phyloP scores from a whole-genome alignment of 2,113 vertebrate genomes.

The Dasyurus viverrinus region DNA sequence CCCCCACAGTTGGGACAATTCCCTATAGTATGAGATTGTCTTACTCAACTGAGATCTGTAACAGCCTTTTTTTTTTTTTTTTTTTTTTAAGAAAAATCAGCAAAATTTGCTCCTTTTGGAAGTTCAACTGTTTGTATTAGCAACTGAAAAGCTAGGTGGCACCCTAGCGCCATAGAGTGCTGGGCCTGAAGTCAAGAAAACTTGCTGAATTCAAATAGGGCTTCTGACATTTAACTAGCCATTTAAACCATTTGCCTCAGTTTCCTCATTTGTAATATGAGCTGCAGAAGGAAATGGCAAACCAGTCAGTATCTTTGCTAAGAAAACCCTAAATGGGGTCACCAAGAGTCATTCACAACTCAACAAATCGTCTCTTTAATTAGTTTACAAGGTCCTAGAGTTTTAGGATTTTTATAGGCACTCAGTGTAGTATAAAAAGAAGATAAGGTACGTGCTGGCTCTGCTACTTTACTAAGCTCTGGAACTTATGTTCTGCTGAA shows the following conservation, averaged over 20 bases:
- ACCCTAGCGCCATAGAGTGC: neutral
- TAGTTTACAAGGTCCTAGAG: neutral
- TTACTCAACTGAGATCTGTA: neutral
- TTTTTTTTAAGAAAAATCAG: too few species aligned
- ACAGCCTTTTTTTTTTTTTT: neutral
- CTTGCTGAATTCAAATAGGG: neutral
- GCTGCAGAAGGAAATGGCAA: neutral
- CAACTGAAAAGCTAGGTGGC: neutral
- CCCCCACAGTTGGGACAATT: neutral
- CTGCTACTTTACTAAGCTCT: neutral
- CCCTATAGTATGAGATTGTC: neutral
- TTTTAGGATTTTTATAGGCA: neutral
- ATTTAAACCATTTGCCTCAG: neutral
- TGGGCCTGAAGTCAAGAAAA: neutral
- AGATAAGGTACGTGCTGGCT: neutral
- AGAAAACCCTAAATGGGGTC: neutral
- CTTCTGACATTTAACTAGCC: neutral
- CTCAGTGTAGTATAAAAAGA: neutral
- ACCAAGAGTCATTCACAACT: neutral
- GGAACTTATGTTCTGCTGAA: neutral
- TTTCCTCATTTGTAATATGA: too few species aligned
- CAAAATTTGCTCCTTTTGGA: neutral
- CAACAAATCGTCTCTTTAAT: neutral
- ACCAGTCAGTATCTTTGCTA: neutral
- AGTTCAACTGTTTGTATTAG: neutral